Percentiles rank a stretch among this genome's conserved stretches.
phyloP scores from a whole-genome alignment of 2,113 vertebrate genomes.

The human (Homo sapiens) region GRCh38 chr6:89517001-89517500 shows the following conservation, averaged over 20 bases:
- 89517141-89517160: no score
- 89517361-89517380: background rate
- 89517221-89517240: background rate
- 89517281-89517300: background rate
- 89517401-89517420: background rate
- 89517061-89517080: no score
- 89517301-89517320: background rate
- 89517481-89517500: background rate
- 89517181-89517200: background rate
- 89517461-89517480: constrained; percentile 34
- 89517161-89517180: background rate
- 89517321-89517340: background rate
- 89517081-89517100: no score
- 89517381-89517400: constrained; percentile 24
- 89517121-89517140: no score
- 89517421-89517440: background rate
- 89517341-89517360: background rate
- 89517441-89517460: background rate
- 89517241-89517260: background rate
- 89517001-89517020: no score
- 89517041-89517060: no score
- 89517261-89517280: background rate
- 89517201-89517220: background rate
- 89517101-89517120: no score
- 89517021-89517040: no score